Evolutionary conservation across 64 coral and sea anemone species (phyloP).

Genomic region (Stylophora pistillata): DNA sequence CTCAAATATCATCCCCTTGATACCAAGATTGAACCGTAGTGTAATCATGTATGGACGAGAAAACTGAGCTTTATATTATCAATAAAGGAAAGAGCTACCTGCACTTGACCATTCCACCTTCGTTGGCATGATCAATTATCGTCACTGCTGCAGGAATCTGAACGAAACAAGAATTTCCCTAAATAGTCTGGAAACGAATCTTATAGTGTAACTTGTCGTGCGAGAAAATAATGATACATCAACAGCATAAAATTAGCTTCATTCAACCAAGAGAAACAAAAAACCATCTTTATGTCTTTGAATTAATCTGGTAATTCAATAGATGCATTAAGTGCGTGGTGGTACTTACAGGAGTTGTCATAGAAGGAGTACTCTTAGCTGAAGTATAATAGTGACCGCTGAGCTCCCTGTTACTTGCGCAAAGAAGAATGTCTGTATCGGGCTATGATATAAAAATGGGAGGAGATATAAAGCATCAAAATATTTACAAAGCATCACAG

Average conservation of each 20-base stretch:
- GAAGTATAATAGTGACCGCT: constrained; percentile 6
- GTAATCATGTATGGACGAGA: too few relatives aligned
- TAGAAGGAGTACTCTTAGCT: neutral
- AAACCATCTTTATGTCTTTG: neutral
- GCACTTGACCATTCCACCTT: neutral
- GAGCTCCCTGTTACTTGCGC: neutral
- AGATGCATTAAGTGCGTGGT: too few relatives aligned
- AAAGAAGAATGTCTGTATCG: constrained; percentile 14
- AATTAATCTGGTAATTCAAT: neutral
- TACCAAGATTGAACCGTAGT: too few relatives aligned
- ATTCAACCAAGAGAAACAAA: too few relatives aligned
- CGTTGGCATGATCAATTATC: neutral
- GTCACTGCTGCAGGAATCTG: neutral
- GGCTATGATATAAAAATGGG: neutral
- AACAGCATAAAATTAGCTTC: too few relatives aligned
- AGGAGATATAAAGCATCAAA: neutral
- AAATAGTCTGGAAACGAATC: too few relatives aligned
- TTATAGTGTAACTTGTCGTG: too few relatives aligned
- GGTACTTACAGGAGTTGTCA: neutral
- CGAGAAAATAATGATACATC: too few relatives aligned
- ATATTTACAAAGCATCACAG: neutral
- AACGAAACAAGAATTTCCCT: neutral
- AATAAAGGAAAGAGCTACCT: neutral
- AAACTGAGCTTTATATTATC: too few relatives aligned
- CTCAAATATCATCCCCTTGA: too few relatives aligned